Base-by-base conservation (phyloP, 2,888 invertebrate genomes). In the Hipparchia sbordonii region DNA sequence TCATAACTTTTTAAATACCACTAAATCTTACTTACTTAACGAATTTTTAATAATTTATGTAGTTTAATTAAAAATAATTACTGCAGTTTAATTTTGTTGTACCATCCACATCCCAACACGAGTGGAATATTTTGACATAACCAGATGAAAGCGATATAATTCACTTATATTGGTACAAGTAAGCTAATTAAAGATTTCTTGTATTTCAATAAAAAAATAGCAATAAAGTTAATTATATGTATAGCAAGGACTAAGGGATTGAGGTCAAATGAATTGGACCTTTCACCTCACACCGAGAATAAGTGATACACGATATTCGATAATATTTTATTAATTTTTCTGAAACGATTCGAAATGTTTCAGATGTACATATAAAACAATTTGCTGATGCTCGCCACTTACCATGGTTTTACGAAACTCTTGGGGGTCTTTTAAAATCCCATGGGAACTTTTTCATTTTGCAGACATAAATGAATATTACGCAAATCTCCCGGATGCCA, bases 241-340 rank as follows among this genome's bases (percentile, higher is more conserved):
- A 39, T 52, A 10, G 52, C 59, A 77, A 77, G 76, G 78, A 78
- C 52, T 76, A 78, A 77, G 77, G 78, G 78, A 83, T 82, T 79
- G 82, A 79, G 83, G 84, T 80, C 83, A 77, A 66, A 65, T 72
- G 68, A 72, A 74, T 74, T 76, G 78, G 77, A 82, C 83, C 82
- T 83, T 82, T 82, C 82, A 81, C 82, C 81, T 81, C 79, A 76
- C 69, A 72, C 78, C 54, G 67, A 73, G 71, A 76, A 62, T 77
- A 73, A 73, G 76, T 78, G 77, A 78, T 77, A 54, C 54, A 8
- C 12, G 10, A n/a, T 2, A 67, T 33, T 46, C 57, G 57, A 57
- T 46, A 48, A 39, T 48, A 48, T 7, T 48, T 10, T 67, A 57
- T 57, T 46, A 4, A 56, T 67, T 45, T 56, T 54, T 54, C 56